A percentile compares a stretch with the other conserved stretches of the same genome.
Conservation (phyloP, 2,113 vertebrate species). For the Daboia siamensis region DNA sequence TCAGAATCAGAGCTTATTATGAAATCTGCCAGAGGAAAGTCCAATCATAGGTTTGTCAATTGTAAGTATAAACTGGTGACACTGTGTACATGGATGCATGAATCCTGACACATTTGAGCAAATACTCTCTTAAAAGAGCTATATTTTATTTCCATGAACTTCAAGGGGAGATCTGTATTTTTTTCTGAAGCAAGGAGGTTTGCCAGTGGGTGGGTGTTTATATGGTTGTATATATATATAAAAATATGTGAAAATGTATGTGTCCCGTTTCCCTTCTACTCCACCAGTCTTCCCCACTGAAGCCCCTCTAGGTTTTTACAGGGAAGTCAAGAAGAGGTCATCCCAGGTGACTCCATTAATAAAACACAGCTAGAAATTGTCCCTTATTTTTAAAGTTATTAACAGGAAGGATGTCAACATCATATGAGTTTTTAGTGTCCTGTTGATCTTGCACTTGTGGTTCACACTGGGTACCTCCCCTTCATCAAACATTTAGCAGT, state of each 20-base stretch:
- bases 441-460: constrained; percentile 67
- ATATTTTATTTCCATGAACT: background rate
- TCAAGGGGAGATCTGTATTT: background rate
- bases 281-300: background rate
- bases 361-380: background rate
- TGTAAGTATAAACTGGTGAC: background rate
- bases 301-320: background rate
- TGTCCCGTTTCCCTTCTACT: background rate
- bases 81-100: background rate
- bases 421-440: constrained; percentile 53
- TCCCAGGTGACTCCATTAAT: constrained; percentile 8
- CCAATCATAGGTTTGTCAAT: background rate
- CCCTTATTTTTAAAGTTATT: background rate
- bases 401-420: constrained; percentile 21
- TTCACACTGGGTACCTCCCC: constrained; percentile 57
- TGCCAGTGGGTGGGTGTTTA: background rate
- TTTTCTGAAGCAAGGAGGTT: background rate
- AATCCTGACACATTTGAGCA: background rate
- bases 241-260: background rate
- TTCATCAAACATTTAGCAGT: constrained; percentile 71
- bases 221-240: background rate
- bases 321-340: background rate
- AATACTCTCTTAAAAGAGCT: background rate
- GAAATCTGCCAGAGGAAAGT: background rate
- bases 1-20: background rate